Conservation (phyloP, 1,140 invertebrate species). For the Megathymus violae region DNA sequence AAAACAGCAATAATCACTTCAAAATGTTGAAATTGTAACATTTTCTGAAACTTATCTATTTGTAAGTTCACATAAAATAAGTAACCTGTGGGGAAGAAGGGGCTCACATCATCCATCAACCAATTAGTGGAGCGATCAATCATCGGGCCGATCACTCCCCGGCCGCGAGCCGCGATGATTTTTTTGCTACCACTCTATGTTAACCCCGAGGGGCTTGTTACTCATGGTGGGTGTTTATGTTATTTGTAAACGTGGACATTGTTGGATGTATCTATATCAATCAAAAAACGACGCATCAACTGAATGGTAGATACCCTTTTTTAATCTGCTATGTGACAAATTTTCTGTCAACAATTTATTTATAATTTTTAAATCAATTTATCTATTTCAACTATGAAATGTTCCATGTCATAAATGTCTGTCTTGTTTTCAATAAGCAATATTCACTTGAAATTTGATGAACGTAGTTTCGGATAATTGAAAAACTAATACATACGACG, state of each 20-base stretch:
- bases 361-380: too few relatives aligned
- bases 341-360: too few relatives aligned
- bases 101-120: conserved; percentile 84
- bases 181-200: conserved; percentile 63
- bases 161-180: conserved; percentile 66
- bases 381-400: too few relatives aligned
- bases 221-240: conserved; percentile 62
- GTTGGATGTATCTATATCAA: neutral
- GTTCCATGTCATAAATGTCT: too few relatives aligned
- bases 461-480: too few relatives aligned
- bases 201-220: conserved; percentile 68
- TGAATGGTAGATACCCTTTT: neutral
- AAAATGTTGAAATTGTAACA: neutral
- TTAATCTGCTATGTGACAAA: too few relatives aligned
- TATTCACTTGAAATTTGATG: too few relatives aligned
- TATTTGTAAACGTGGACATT: conserved; percentile 11
- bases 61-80: conserved; percentile 21
- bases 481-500: too few relatives aligned
- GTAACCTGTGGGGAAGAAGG: conserved; percentile 28
- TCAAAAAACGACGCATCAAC: neutral
- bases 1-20: too few relatives aligned
- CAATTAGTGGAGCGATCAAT: conserved; percentile 86
- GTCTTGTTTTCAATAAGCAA: too few relatives aligned
- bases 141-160: conserved; percentile 82
- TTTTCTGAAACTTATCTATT: conserved; percentile 22